Evolutionary conservation across 2,113 vertebrate genomes (phyloP).

Genomic region (Phyllostomus hastatus): DNA sequence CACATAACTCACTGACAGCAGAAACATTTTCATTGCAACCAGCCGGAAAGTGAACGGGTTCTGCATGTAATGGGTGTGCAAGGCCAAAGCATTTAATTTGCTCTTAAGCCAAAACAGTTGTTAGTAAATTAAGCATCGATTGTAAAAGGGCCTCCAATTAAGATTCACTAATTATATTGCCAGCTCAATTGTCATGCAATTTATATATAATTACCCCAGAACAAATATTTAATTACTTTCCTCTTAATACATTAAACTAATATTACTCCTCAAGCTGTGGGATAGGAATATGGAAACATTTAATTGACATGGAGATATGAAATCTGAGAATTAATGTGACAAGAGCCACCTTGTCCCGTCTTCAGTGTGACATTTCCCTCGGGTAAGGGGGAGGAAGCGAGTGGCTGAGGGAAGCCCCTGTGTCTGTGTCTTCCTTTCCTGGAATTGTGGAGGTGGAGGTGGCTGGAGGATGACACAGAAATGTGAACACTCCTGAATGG

Average conservation of each 20-base stretch:
- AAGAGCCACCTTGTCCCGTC: background rate
- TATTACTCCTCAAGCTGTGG: conserved; percentile 64
- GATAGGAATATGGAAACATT: conserved; percentile 58
- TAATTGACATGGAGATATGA: conserved; percentile 66
- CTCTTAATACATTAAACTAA: conserved; percentile 73
- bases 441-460: background rate
- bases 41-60: background rate
- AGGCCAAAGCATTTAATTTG: conserved; percentile 68
- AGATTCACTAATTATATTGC: conserved; percentile 75
- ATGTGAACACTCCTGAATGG: background rate
- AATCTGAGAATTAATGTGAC: conserved; percentile 68
- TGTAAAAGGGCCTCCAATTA: conserved; percentile 74
- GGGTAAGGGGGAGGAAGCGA: background rate
- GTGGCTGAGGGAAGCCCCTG: background rate
- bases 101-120: conserved; percentile 72
- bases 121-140: conserved; percentile 77
- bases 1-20: background rate
- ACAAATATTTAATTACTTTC: conserved; percentile 82
- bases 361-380: background rate
- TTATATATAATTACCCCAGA: conserved; percentile 78
- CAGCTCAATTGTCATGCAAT: conserved; percentile 73
- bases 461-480: background rate
- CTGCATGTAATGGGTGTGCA: background rate
- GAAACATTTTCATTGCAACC: background rate
- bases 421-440: background rate